Evolutionary conservation across 2,797 vertebrate species (phyloP), one percentile per base, ranked within the genome.

Genomic region (Halcyon chelicuti): DNA sequence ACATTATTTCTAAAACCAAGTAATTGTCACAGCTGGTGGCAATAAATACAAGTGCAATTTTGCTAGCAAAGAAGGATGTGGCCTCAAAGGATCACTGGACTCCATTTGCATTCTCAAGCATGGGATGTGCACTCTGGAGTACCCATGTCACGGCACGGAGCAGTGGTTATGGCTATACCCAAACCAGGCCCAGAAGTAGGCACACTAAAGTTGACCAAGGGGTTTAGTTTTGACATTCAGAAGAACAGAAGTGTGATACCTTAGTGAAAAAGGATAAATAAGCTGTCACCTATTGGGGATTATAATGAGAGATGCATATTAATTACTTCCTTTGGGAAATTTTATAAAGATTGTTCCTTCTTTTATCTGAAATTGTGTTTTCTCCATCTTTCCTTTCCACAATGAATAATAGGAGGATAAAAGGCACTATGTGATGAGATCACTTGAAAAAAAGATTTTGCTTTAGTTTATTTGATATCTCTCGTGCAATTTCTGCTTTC

Each of bases 231-330:
- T 91, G 63, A 70, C 20, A 57, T 73, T 47, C 72, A 28, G 70
- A 78, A 84, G 72, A 80, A 29, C 8, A 55, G 23, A 55, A 67
- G 15, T 51, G 23, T 14, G 42, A 76, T 58, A 65, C 13, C 55
- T 58, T 55, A 35, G 44, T 77, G 47, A 39, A 93, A 92, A 79
- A 74, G 46, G 54, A 67, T 72, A 94, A 94, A 67, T 12, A 84
- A 95, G 47, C 66, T 89, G 47, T 78, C 67, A 86, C 35, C 60
- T 92, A 55, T 73, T 55, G 62, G 54, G 40, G 18, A 60, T 78
- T 85, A 35, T 74, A 73, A 76, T 63, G 65, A 63, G 40, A 88
- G 26, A 61, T 33, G 22, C 14, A 19, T 74, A 42, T 54, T 87
- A 55, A 73, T 70, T 19, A 77, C 12, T 71, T 22, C 15, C 21